phyloP scores from a whole-genome alignment of 2,113 vertebrate species.

The Stegastes partitus region DNA sequence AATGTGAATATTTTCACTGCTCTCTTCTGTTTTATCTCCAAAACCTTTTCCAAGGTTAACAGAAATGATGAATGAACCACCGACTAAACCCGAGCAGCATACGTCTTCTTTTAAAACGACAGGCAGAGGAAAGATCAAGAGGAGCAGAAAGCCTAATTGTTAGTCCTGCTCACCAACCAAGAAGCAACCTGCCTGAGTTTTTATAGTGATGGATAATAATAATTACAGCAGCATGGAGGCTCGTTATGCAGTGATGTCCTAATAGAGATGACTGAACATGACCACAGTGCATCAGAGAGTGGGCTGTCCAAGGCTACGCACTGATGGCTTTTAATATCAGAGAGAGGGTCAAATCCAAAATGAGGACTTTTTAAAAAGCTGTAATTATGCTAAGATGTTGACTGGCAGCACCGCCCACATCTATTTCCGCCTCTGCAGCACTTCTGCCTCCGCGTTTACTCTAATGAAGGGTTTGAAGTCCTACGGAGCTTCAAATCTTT shows the following conservation, averaged over 20 bases:
- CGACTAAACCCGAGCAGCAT: background rate
- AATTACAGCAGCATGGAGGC: background rate
- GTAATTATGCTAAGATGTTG: slow-evolving; percentile 7
- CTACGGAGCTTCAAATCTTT: background rate
- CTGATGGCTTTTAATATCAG: background rate
- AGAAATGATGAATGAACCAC: slow-evolving; percentile 1
- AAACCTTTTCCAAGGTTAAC: slow-evolving; percentile 24
- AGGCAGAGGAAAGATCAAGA: slow-evolving; percentile 1
- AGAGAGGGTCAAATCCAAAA: background rate
- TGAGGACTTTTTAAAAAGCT: background rate
- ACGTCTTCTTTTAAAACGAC: background rate
- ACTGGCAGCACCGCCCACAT: slow-evolving; percentile 9
- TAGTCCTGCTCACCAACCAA: background rate
- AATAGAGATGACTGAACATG: background rate
- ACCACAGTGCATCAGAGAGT: background rate
- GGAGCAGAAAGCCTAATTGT: background rate
- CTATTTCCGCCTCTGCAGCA: slow-evolving; percentile 8
- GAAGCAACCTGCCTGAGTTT: background rate
- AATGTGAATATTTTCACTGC: slow-evolving; percentile 4
- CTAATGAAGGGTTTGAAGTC: slow-evolving; percentile 20
- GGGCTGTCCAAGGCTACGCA: background rate
- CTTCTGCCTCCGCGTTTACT: background rate
- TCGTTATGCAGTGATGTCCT: background rate
- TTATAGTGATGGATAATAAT: background rate
- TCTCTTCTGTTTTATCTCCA: background rate